Conservation (phyloP, 1,140 invertebrate species). For the Trinorchestia longiramus region DNA sequence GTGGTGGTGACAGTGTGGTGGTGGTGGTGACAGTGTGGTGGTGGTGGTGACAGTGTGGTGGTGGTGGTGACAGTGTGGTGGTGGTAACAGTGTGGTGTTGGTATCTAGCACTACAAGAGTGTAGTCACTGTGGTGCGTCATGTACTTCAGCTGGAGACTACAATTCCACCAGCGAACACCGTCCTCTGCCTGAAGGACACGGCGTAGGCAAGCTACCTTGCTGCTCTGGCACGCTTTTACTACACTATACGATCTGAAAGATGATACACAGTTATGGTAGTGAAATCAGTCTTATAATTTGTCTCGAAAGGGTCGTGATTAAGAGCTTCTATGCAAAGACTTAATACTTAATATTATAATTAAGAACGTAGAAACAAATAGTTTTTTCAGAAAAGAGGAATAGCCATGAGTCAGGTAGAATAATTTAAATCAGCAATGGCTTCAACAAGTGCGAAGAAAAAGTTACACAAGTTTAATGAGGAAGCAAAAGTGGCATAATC, state of each 20-base stretch:
- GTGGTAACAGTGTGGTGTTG: background rate
- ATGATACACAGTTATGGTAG: too few species aligned
- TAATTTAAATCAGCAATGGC: background rate
- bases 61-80: background rate
- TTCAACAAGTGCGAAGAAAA: background rate
- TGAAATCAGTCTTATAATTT: too few species aligned
- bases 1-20: background rate
- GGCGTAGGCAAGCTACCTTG: too few species aligned
- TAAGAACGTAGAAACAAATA: background rate
- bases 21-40: background rate
- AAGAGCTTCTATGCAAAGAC: background rate
- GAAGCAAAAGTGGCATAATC: background rate
- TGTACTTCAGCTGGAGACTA: too few species aligned
- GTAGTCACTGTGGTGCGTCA: background rate
- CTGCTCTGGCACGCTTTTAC: too few species aligned
- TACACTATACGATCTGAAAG: too few species aligned
- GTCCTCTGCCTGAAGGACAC: too few species aligned
- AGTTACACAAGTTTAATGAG: background rate
- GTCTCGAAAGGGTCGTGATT: background rate
- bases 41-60: conserved; percentile 18
- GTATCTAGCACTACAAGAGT: too few species aligned
- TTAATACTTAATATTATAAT: background rate
- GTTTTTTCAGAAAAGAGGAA: background rate
- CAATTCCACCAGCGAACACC: too few species aligned
- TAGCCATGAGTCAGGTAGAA: background rate